Conservation (phyloP, 2,888 invertebrate genomes). For the Neoscelio sp. region DNA sequence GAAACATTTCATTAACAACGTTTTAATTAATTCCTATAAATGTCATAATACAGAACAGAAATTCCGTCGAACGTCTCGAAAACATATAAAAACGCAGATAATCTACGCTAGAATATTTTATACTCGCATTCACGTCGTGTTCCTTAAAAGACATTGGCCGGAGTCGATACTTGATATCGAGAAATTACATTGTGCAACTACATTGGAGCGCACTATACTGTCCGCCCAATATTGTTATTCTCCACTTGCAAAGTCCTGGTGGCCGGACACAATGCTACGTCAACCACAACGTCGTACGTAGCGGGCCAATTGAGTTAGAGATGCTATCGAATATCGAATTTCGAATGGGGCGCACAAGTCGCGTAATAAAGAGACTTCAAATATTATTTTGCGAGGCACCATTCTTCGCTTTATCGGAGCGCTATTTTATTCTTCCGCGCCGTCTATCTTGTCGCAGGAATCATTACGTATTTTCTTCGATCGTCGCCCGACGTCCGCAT, state of each 20-base stretch:
- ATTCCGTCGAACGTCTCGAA: background rate
- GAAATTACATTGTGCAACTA: constrained; percentile 75
- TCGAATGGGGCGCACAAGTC: constrained; percentile 52
- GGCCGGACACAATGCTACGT: constrained; percentile 64
- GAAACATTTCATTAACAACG: background rate
- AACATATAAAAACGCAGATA: background rate
- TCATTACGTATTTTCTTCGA: constrained; percentile 35
- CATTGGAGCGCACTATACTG: constrained; percentile 74
- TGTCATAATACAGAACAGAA: background rate
- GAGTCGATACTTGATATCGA: constrained; percentile 68
- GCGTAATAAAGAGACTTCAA: constrained; percentile 64
- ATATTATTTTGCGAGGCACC: constrained; percentile 56
- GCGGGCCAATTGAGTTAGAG: constrained; percentile 65
- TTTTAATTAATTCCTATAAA: background rate
- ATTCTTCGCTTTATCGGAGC: constrained; percentile 56
- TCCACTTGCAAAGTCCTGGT: constrained; percentile 71
- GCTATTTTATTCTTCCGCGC: constrained; percentile 34
- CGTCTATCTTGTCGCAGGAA: constrained; percentile 30
- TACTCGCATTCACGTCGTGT: constrained; percentile 24
- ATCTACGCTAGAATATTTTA: constrained; percentile 48
- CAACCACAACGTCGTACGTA: constrained; percentile 62
- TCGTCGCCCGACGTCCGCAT: constrained; percentile 3
- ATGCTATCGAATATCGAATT: constrained; percentile 68
- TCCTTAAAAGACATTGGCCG: constrained; percentile 45
- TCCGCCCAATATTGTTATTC: constrained; percentile 75